A percentile compares a stretch with the other conserved stretches of the same genome.
Conservation (phyloP, 2,888 invertebrate genomes). For the Agriotes lineatus region DNA sequence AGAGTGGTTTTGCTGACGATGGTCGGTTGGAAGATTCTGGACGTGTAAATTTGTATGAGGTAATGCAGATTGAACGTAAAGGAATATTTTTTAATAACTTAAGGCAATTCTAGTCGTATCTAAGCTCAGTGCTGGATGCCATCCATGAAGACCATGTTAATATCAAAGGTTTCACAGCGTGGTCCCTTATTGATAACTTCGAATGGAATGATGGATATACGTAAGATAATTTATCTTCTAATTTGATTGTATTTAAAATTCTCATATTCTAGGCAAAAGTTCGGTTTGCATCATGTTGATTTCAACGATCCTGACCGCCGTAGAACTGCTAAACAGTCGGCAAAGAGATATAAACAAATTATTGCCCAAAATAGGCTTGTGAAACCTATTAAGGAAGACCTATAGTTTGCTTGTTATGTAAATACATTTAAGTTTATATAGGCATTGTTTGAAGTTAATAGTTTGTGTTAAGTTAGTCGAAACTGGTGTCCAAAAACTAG, state of each 20-base stretch:
- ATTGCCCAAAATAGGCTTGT: slow-evolving; percentile 59
- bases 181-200: slow-evolving; percentile 75
- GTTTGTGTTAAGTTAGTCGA: no score
- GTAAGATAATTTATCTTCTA: slow-evolving; percentile 37
- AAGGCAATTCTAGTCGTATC: slow-evolving; percentile 45
- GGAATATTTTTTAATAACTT: no score
- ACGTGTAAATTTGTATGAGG: slow-evolving; percentile 62
- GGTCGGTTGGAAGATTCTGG: slow-evolving; percentile 67
- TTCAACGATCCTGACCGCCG: slow-evolving; percentile 70
- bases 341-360: slow-evolving; percentile 67
- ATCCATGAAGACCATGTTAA: slow-evolving; percentile 65
- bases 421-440: no score
- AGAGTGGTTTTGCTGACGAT: slow-evolving; percentile 63
- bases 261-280: slow-evolving; percentile 70
- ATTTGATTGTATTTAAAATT: not conserved
- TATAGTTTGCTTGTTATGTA: not conserved
- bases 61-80: no score
- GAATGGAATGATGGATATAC: slow-evolving; percentile 66
- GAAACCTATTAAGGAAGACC: not conserved
- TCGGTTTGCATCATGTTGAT: slow-evolving; percentile 78
- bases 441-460: no score
- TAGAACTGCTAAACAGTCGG: slow-evolving; percentile 75
- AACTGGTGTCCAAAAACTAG: no score
- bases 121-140: slow-evolving; percentile 50
- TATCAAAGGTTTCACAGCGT: slow-evolving; percentile 70